phyloP scores from a whole-genome alignment of 2,888 invertebrate genomes.

The Volucella inflata region DNA sequence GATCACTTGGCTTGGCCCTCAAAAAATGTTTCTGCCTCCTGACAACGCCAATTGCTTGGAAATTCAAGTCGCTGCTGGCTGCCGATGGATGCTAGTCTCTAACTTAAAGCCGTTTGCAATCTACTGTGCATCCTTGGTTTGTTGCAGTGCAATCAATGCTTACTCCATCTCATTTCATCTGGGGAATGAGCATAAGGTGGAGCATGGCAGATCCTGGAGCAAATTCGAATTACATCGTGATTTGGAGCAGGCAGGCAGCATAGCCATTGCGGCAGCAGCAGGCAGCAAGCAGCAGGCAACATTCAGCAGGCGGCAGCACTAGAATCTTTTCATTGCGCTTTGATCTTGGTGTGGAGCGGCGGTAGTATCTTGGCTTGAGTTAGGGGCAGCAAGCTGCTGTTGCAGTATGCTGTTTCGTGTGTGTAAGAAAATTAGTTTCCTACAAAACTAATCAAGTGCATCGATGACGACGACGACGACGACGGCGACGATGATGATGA shows the following conservation, averaged over 20 bases:
- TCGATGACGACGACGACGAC: constrained; percentile 68
- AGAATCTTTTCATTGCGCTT: constrained; percentile 65
- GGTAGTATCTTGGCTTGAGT: constrained; percentile 50
- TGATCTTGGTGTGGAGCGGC: constrained; percentile 72
- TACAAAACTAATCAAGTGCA: constrained; percentile 83
- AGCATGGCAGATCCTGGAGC: constrained; percentile 67
- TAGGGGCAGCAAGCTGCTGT: constrained; percentile 37
- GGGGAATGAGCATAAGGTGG: constrained; percentile 64
- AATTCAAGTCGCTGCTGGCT: constrained; percentile 21
- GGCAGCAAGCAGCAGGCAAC: no score
- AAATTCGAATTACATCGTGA: constrained; percentile 75
- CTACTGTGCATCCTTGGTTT: constrained; percentile 58
- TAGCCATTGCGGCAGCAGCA: constrained; percentile 23
- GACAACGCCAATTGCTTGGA: constrained; percentile 72
- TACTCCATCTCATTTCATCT: constrained; percentile 66
- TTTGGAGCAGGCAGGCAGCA: constrained; percentile 65
- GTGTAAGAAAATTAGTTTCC: constrained; percentile 84
- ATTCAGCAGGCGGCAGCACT: constrained; percentile 14
- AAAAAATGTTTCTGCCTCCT: constrained; percentile 61
- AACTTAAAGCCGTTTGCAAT: constrained; percentile 46
- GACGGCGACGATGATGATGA: constrained; percentile 31
- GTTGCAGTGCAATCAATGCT: constrained; percentile 71
- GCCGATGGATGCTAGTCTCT: constrained; percentile 53
- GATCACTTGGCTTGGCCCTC: constrained; percentile 67
- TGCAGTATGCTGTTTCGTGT: constrained; percentile 79